phyloP scores from a whole-genome alignment of 2,113 vertebrate species.

The Pygoscelis adeliae region DNA sequence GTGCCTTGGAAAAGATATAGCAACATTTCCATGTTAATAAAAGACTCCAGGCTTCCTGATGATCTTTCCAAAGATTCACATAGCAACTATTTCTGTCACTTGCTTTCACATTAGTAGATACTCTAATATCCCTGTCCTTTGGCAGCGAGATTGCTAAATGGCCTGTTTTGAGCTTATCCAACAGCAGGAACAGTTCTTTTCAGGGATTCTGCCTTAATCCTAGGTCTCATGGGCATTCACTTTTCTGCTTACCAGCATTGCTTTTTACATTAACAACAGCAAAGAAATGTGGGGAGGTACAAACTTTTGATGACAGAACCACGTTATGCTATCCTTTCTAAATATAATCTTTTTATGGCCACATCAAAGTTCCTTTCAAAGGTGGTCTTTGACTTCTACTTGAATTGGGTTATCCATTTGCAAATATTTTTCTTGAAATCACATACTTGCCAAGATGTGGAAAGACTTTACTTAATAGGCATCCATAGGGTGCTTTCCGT shows the following conservation, averaged over 20 bases:
- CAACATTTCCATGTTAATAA: neutral
- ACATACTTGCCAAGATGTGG: conserved; percentile 34
- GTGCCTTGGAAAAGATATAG: neutral
- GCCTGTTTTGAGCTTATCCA: neutral
- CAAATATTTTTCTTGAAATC: conserved; percentile 68
- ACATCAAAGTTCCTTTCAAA: conserved; percentile 48
- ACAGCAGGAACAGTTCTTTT: neutral
- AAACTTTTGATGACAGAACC: neutral
- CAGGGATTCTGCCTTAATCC: neutral
- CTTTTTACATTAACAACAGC: neutral
- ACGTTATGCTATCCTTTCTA: neutral
- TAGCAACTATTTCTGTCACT: neutral
- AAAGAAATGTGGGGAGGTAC: neutral
- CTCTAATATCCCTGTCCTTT: neutral
- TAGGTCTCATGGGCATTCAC: neutral
- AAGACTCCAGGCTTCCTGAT: neutral
- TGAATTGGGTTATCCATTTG: conserved; percentile 53
- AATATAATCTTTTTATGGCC: neutral
- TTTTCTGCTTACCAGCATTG: neutral
- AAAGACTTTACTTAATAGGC: conserved; percentile 35
- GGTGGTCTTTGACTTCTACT: conserved; percentile 46
- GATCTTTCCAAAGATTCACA: neutral
- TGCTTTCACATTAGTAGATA: neutral
- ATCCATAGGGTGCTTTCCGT: conserved; percentile 57
- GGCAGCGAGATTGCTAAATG: neutral